A percentile compares a stretch with the other conserved stretches of the same genome.
Evolutionary conservation across 2,113 vertebrate genomes (phyloP).

Genomic region (Neogale vison): DNA sequence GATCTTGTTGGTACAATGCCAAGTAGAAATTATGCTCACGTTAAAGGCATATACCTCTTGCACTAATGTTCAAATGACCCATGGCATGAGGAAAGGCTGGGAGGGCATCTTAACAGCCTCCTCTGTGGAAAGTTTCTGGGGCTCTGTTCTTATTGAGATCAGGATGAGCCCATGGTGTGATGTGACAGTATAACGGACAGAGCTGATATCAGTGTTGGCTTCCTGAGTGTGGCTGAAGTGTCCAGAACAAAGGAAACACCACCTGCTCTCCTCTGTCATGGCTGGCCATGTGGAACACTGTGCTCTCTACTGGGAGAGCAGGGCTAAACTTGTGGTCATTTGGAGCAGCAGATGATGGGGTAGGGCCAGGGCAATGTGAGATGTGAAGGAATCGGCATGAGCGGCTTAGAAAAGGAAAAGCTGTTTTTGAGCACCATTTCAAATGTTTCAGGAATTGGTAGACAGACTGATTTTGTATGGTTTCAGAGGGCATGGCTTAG

Average conservation of each 20-base stretch:
- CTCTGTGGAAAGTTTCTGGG: neutral
- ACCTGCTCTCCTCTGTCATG: neutral
- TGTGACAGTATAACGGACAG: rapidly evolving
- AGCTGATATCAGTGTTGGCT: neutral
- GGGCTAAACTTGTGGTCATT: neutral
- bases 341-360: neutral
- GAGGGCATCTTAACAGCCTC: neutral
- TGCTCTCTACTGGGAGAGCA: neutral
- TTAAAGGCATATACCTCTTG: neutral
- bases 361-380: neutral
- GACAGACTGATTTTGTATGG: neutral
- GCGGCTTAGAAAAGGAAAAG: neutral
- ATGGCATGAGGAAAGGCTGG: rapidly evolving
- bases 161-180: neutral
- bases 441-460: neutral
- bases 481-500: neutral
- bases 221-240: neutral
- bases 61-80: neutral
- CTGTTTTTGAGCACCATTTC: neutral
- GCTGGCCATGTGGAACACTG: rapidly evolving
- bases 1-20: neutral
- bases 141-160: neutral
- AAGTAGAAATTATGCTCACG: neutral
- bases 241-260: neutral
- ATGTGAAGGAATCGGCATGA: neutral